phyloP scores from a whole-genome alignment of 2,113 vertebrate species.

The Ptychochromis oligacanthus region DNA sequence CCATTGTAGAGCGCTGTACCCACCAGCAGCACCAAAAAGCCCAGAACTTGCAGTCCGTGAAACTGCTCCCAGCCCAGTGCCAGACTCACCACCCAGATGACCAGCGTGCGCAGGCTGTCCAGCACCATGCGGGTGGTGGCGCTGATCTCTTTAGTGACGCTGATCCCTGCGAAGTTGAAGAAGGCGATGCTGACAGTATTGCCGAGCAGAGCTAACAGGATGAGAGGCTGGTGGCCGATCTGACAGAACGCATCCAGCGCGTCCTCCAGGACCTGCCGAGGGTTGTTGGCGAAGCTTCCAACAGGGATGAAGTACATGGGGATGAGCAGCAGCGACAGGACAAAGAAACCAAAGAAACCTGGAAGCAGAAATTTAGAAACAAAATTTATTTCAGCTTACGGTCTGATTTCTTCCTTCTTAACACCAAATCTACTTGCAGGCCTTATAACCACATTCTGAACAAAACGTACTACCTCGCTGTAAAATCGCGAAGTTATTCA shows the following conservation, averaged over 20 bases:
- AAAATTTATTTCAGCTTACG: not conserved
- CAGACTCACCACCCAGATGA: constrained; percentile 91
- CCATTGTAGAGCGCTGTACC: constrained; percentile 90
- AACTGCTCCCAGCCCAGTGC: constrained; percentile 90
- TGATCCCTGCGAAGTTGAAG: constrained; percentile 97
- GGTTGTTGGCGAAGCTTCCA: constrained; percentile 82
- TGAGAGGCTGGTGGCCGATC: constrained; percentile 85
- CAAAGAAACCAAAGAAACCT: constrained; percentile 92
- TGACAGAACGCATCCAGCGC: constrained; percentile 92
- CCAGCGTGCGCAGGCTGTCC: constrained; percentile 91
- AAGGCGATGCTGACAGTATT: constrained; percentile 95
- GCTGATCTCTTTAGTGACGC: constrained; percentile 95
- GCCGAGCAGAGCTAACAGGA: constrained; percentile 86
- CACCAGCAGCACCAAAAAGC: constrained; percentile 86
- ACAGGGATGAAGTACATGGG: constrained; percentile 92
- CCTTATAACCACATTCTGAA: not conserved
- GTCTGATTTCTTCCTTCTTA: too few relatives aligned
- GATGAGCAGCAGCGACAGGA: constrained; percentile 88
- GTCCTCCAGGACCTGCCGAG: constrained; percentile 85
- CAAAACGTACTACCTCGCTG: not conserved
- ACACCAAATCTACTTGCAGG: too few relatives aligned
- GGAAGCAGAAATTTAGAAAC: not conserved
- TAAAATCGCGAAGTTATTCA: not conserved
- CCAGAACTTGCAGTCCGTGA: constrained; percentile 88
- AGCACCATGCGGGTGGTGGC: constrained; percentile 97